Percentiles rank a stretch among this genome's conserved stretches.
These are phyloP conservation scores for Oasisia sp. DNA, from an alignment of 2,888 invertebrate species.

Conservation along the genomic window DNA sequence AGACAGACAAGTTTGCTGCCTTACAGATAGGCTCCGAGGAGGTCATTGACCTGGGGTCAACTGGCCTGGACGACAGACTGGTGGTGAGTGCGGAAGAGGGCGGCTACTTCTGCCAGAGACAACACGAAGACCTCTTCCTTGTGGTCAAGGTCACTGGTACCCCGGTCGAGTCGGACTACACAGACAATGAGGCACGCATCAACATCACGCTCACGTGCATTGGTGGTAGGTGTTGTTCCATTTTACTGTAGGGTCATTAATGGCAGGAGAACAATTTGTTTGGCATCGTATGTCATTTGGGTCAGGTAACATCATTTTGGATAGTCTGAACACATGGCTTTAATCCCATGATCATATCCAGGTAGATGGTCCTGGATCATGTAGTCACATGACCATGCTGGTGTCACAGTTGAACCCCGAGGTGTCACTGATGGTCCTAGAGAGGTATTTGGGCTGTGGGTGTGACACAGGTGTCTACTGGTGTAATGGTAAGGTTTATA, in stretches of 20 bases:
- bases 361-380: no score
- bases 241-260: no score
- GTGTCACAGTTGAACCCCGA: background rate
- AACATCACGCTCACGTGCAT: background rate
- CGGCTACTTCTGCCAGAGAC: background rate
- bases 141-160: background rate
- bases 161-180: background rate
- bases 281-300: no score
- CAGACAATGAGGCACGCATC: background rate
- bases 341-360: no score
- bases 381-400: no score
- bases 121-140: background rate
- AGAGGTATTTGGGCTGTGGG: background rate
- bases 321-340: no score
- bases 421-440: no score
- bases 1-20: background rate
- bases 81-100: background rate
- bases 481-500: no score
- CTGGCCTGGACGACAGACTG: background rate
- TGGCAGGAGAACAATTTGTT: no score
- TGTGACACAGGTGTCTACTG: background rate
- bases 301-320: no score
- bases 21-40: background rate
- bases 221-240: background rate
- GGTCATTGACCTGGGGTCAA: background rate